Percentiles rank a stretch among this genome's conserved stretches.
These are phyloP conservation scores for Brevimyrus niger DNA, from an alignment of 2,113 vertebrate genomes.

Conservation along the genomic window DNA sequence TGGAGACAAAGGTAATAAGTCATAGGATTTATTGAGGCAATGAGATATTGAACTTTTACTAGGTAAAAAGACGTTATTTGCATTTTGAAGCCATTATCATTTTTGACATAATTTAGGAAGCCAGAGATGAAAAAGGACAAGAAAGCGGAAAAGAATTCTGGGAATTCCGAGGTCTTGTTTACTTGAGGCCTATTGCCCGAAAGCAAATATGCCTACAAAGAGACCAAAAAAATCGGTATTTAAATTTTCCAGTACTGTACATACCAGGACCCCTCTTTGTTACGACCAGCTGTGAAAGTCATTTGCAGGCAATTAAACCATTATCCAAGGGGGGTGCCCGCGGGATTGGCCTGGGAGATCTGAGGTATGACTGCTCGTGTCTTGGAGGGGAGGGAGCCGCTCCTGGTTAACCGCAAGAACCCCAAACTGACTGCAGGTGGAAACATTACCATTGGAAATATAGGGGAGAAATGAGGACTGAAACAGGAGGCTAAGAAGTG, in stretches of 20 bases:
- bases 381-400: conserved; percentile 4
- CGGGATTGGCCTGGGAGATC: conserved; percentile 21
- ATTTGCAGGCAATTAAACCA: conserved; percentile 53
- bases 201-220: not conserved
- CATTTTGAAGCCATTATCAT: not conserved
- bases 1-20: not conserved
- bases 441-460: conserved; percentile 28
- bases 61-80: not conserved
- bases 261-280: conserved; percentile 29
- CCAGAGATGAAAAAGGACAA: not conserved
- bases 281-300: conserved; percentile 48
- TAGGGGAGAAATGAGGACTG: not conserved
- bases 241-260: conserved; percentile 31
- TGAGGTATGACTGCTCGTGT: conserved; percentile 19
- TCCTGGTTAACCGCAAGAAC: conserved; percentile 25
- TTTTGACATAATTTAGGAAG: not conserved
- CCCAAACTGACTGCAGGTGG: conserved; percentile 34
- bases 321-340: conserved; percentile 36
- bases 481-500: conserved; percentile 5
- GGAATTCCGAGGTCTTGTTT: not conserved
- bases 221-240: conserved; percentile 18
- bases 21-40: not conserved
- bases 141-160: not conserved
- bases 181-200: not conserved
- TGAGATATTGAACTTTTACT: not conserved